A percentile compares a stretch with the other conserved stretches of the same genome.
Evolutionary conservation across 2,797 vertebrate genomes (phyloP).

Genomic region (Microhierax caerulescens): DNA sequence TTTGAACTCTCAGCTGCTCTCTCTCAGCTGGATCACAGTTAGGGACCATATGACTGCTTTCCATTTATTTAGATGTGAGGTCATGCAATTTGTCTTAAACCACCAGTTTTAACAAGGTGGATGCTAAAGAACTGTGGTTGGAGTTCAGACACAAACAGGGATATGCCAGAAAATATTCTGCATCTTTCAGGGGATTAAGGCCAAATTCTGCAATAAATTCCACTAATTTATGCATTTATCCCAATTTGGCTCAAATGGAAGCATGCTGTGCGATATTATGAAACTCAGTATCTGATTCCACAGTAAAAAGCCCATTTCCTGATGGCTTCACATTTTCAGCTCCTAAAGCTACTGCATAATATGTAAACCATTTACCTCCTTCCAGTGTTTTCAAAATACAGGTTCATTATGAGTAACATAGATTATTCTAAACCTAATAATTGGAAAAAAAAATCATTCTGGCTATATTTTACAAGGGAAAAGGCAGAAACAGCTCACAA

Average conservation of each 20-base stretch:
- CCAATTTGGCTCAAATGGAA: conserved; percentile 13
- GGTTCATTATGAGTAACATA: not conserved
- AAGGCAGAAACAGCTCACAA: not conserved
- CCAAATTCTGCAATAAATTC: conserved; percentile 10
- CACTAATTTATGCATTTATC: conserved; percentile 25
- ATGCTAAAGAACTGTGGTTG: not conserved
- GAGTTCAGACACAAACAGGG: not conserved
- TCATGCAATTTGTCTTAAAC: conserved; percentile 12
- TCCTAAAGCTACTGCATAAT: not conserved
- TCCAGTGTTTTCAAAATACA: not conserved
- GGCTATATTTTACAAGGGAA: not conserved
- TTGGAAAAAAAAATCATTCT: not conserved
- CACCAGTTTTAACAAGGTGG: not conserved
- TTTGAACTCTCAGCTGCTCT: conserved; percentile 35
- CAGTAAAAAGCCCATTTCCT: not conserved
- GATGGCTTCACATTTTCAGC: not conserved
- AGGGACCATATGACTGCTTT: conserved; percentile 33
- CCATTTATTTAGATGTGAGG: conserved; percentile 17
- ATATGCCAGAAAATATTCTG: not conserved
- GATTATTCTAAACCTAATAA: not conserved
- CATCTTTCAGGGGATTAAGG: not conserved
- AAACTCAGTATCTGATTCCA: not conserved
- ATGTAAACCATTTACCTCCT: not conserved
- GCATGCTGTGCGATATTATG: conserved; percentile 6
- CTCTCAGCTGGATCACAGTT: conserved; percentile 46